Evolutionary conservation across 2,113 vertebrate species (phyloP).

Genomic region (Crotalus viridis): DNA sequence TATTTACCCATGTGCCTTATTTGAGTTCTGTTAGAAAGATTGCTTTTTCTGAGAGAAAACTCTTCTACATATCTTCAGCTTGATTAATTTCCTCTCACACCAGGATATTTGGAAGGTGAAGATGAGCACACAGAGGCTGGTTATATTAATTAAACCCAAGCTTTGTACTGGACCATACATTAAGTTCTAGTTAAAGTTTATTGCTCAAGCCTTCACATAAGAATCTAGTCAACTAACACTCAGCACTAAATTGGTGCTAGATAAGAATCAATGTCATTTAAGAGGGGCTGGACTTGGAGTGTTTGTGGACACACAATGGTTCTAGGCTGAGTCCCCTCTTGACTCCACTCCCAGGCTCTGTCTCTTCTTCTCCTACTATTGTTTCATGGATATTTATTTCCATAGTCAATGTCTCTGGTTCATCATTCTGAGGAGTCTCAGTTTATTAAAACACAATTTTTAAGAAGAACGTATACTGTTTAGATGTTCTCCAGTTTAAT

Average conservation of each 20-base stretch:
- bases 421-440: neutral
- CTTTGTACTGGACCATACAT: neutral
- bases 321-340: neutral
- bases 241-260: neutral
- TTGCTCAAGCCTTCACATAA: neutral
- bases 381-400: neutral
- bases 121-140: neutral
- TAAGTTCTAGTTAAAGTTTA: neutral
- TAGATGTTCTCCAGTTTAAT: neutral
- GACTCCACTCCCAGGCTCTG: neutral
- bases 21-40: neutral
- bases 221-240: neutral
- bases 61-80: neutral
- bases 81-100: neutral
- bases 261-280: neutral
- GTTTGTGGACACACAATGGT: neutral
- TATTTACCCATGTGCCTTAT: neutral
- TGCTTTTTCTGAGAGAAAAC: neutral
- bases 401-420: neutral
- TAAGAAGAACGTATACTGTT: neutral
- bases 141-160: neutral
- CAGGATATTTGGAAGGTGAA: neutral
- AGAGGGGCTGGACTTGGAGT: neutral
- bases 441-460: neutral
- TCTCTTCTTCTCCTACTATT: neutral